These are phyloP conservation scores for Agrilus mali DNA, from an alignment of 2,888 invertebrate genomes.

Conservation along the genomic window DNA sequence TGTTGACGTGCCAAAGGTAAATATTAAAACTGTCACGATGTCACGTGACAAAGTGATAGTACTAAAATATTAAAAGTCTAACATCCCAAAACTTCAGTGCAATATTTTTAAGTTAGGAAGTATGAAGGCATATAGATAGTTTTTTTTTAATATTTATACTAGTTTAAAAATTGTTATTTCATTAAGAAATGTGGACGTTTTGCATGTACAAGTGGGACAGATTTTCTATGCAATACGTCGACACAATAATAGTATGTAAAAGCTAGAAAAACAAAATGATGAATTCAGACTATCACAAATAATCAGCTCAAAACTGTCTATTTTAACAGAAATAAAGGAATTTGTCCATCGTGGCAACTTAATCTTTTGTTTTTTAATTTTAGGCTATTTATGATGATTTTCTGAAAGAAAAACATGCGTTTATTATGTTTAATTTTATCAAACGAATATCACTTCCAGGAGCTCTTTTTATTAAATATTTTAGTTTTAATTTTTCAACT, in stretches of 20 bases:
- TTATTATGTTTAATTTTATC: no score
- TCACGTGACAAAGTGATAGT: conserved; percentile 33
- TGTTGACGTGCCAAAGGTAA: conserved; percentile 20
- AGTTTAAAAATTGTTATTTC: conserved; percentile 25
- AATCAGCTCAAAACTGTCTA: conserved; percentile 18
- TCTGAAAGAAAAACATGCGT: no score
- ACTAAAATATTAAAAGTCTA: conserved; percentile 38
- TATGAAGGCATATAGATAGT: conserved; percentile 39
- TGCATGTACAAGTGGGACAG: conserved; percentile 9
- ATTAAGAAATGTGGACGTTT: conserved; percentile 21
- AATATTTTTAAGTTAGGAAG: conserved; percentile 37
- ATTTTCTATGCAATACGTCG: no score
- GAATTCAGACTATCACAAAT: conserved; percentile 29
- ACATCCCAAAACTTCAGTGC: conserved; percentile 38
- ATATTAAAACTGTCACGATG: conserved; percentile 32
- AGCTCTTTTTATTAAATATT: no score
- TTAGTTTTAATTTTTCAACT: conserved; percentile 8
- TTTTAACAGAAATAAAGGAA: no score
- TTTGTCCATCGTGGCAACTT: no score
- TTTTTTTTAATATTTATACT: conserved; percentile 29
- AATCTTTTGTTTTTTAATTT: no score
- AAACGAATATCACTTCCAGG: no score
- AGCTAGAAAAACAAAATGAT: conserved; percentile 29
- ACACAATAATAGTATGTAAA: conserved; percentile 11
- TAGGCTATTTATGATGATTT: no score